Percentiles rank a stretch among this genome's conserved stretches.
Conservation (phyloP, 1,140 invertebrate genomes). For the Coenobita brevimanus region DNA sequence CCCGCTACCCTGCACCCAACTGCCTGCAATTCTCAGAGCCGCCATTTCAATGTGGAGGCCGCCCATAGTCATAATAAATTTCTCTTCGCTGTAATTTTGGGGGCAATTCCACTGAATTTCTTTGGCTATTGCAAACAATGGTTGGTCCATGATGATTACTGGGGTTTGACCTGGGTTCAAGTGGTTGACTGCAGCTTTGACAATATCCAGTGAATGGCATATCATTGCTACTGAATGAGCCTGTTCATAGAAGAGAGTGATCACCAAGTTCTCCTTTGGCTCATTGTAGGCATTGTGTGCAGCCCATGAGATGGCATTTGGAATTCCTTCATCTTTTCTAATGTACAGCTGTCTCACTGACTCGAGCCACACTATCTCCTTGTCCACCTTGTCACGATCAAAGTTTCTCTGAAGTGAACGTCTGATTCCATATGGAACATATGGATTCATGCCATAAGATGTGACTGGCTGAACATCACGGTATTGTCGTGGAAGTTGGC, state of each 20-base stretch:
- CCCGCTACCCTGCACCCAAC: neutral
- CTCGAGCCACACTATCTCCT: too few species aligned
- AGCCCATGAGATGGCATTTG: too few species aligned
- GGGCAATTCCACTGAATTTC: conserved; percentile 23
- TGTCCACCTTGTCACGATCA: too few species aligned
- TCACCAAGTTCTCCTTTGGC: conserved; percentile 22
- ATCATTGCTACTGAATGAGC: conserved; percentile 28
- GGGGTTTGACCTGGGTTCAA: neutral
- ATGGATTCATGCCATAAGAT: conserved; percentile 29
- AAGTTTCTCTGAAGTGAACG: conserved; percentile 27
- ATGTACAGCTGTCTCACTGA: conserved; percentile 8
- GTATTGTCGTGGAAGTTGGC: conserved; percentile 16
- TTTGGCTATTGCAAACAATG: conserved; percentile 30
- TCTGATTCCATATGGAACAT: conserved; percentile 23
- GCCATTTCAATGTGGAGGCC: conserved; percentile 23
- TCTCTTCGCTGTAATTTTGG: conserved; percentile 19
- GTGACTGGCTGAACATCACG: conserved; percentile 11
- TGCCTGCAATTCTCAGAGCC: conserved; percentile 1
- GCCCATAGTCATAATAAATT: neutral
- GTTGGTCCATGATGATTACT: conserved; percentile 6
- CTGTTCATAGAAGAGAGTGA: conserved; percentile 24
- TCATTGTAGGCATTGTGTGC: conserved; percentile 17
- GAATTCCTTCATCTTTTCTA: conserved; percentile 7
- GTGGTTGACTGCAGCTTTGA: conserved; percentile 30
- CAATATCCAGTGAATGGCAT: conserved; percentile 21